phyloP scores from a whole-genome alignment of 1,140 invertebrate genomes.

The Phocides pigmalion region DNA sequence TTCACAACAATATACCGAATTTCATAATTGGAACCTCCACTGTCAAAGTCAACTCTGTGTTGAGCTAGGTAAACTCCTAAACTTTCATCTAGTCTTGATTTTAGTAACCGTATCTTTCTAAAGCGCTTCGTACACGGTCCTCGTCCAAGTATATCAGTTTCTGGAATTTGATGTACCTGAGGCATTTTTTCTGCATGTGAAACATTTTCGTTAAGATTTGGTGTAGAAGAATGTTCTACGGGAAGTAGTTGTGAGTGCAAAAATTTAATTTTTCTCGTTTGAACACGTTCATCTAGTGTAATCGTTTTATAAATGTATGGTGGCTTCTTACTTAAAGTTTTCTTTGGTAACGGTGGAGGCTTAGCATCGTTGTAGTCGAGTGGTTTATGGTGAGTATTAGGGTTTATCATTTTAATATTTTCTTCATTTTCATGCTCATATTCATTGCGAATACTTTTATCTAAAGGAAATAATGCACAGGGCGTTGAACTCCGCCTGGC shows the following conservation, averaged over 20 bases:
- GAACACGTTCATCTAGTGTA: constrained; percentile 79
- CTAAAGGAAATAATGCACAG: constrained; percentile 72
- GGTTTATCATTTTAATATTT: constrained; percentile 49
- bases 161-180: constrained; percentile 43
- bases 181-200: constrained; percentile 29
- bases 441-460: constrained; percentile 60
- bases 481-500: constrained; percentile 77
- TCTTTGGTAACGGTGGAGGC: constrained; percentile 78
- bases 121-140: constrained; percentile 82
- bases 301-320: constrained; percentile 81
- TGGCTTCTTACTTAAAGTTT: constrained; percentile 71
- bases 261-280: constrained; percentile 81
- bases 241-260: constrained; percentile 74
- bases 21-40: constrained; percentile 83
- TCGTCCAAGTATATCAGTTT: constrained; percentile 73
- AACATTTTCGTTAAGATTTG: constrained; percentile 55
- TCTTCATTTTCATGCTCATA: constrained; percentile 58
- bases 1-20: constrained; percentile 92
- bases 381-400: constrained; percentile 51
- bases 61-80: constrained; percentile 89
- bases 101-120: constrained; percentile 84
- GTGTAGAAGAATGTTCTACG: constrained; percentile 63
- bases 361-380: constrained; percentile 72
- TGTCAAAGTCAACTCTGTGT: constrained; percentile 84
- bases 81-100: constrained; percentile 86